These are phyloP conservation scores for Saccostrea echinata DNA, from an alignment of 1,140 invertebrate genomes.

Conservation along the genomic window DNA sequence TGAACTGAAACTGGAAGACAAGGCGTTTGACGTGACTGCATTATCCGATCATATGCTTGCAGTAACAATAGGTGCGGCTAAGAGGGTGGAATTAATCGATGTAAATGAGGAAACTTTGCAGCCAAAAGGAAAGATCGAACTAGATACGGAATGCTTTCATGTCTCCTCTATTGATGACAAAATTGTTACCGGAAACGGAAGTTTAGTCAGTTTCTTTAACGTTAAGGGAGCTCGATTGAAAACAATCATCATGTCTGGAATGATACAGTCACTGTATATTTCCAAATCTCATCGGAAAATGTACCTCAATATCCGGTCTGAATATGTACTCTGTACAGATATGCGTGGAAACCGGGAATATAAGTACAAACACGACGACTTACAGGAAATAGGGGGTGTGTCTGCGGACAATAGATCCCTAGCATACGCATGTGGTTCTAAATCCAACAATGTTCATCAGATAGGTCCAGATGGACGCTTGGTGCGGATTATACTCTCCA, in stretches of 20 bases:
- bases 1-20: slow-evolving; percentile 26
- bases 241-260: slow-evolving; percentile 43
- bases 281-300: slow-evolving; percentile 39
- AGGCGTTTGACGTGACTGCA: slow-evolving; percentile 20
- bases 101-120: slow-evolving; percentile 14
- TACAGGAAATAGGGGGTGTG: slow-evolving; percentile 26
- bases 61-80: slow-evolving; percentile 20
- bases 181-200: slow-evolving; percentile 42
- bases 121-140: slow-evolving; percentile 10
- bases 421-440: slow-evolving; percentile 33
- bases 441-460: slow-evolving; percentile 45
- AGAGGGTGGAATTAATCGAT: neutral
- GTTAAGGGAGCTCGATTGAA: slow-evolving; percentile 9
- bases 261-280: slow-evolving; percentile 40
- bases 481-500: slow-evolving; percentile 21
- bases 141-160: slow-evolving; percentile 43
- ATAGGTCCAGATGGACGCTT: neutral
- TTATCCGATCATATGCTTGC: slow-evolving; percentile 17
- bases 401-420: neutral
- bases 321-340: slow-evolving; percentile 30
- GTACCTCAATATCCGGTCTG: slow-evolving; percentile 42
- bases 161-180: slow-evolving; percentile 37
- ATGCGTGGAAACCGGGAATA: slow-evolving; percentile 28
- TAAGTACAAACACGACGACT: slow-evolving; percentile 33
- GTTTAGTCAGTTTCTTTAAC: slow-evolving; percentile 39